A percentile compares a stretch with the other conserved stretches of the same genome.
These are phyloP conservation scores for Agrilus mali DNA, from an alignment of 2,888 invertebrate species.

Conservation along the genomic window DNA sequence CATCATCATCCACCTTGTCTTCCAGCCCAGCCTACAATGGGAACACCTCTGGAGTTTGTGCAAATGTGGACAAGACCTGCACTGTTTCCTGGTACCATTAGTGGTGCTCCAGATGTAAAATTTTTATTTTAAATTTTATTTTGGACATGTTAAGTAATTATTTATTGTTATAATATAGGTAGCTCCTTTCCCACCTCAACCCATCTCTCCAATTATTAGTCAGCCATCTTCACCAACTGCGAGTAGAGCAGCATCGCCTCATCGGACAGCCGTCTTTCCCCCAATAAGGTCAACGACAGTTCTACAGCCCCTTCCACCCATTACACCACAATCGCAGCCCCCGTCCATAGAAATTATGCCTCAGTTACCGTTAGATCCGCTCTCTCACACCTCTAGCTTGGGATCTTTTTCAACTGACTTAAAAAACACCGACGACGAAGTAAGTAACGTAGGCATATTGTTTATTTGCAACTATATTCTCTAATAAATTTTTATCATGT, in stretches of 20 bases:
- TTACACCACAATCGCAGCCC: constrained; percentile 5
- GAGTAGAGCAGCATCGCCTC: constrained; percentile 60
- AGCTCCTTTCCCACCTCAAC: constrained; percentile 40
- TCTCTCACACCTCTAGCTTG: constrained; percentile 24
- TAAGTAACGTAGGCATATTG: constrained; percentile 9
- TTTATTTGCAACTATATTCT: too few relatives aligned
- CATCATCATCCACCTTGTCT: constrained; percentile 23
- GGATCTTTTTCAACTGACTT: constrained; percentile 19
- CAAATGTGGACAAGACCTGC: constrained; percentile 24
- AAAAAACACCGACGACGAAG: constrained; percentile 23
- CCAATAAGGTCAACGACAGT: constrained; percentile 26
- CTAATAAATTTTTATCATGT: too few relatives aligned
- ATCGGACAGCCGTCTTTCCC: constrained; percentile 25
- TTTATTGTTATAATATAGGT: constrained; percentile 29
- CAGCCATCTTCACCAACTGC: constrained; percentile 66
- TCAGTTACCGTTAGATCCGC: constrained; percentile 26
- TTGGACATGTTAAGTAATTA: background rate
- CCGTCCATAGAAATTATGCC: constrained; percentile 19
- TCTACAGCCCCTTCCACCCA: constrained; percentile 26
- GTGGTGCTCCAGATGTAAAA: constrained; percentile 27
- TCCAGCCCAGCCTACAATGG: constrained; percentile 18
- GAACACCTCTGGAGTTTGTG: constrained; percentile 19
- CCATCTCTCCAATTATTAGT: constrained; percentile 60
- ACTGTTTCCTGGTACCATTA: constrained; percentile 17
- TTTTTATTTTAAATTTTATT: constrained; percentile 4